Base-by-base conservation (phyloP, 2,797 vertebrate species). In the Onychomys arenicola region DNA sequence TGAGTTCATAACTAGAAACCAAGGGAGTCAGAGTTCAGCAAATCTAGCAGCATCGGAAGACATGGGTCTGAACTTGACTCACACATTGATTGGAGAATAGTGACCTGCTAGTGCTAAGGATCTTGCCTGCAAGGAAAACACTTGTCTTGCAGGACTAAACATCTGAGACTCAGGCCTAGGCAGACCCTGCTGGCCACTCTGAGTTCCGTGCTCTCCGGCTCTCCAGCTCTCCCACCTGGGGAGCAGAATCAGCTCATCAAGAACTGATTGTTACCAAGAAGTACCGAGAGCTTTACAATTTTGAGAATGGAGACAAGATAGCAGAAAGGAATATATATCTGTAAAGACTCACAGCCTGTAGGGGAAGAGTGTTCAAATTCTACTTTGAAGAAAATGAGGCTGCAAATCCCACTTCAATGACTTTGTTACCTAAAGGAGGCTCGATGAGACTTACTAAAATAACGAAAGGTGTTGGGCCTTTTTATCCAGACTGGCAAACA, bases 261-360 rank as follows among this genome's bases (percentile, higher is more conserved):
- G n/a, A 90, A 69, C 71, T 78, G 46, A 11, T 83, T 94, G 1
- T 12, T 87, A 27, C 65, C 43, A 84, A 73, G 73, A 84, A 73
- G 73, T 63, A 69, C 43, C 86, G 40, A 37, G 32, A 94, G 80
- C 59, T 83, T 92, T 84, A 46, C 67, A 82, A 94, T 93, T 95
- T 75, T 93, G 73, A 90, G 77, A 63, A 61, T 90, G 84, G 89
- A 59, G 77, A 90, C 67, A 59, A 12, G 19, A 95, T 14, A n/a
- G 11, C 40, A 94, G 75, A 37, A 93, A 84, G 84, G 10, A 43
- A 25, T n/a, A 90, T 65, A 2, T 69, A 80, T 82, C 17, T 82
- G 16, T 40, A 93, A 69, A 80, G 34, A 87, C 75, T 89, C 32
- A 94, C 34, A 92, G 32, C 12, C 49, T 89, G 8, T 11, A 80